A percentile compares a stretch with the other conserved stretches of the same genome.
Conservation (phyloP, 2,113 vertebrate genomes). For the Prolemur simus region DNA sequence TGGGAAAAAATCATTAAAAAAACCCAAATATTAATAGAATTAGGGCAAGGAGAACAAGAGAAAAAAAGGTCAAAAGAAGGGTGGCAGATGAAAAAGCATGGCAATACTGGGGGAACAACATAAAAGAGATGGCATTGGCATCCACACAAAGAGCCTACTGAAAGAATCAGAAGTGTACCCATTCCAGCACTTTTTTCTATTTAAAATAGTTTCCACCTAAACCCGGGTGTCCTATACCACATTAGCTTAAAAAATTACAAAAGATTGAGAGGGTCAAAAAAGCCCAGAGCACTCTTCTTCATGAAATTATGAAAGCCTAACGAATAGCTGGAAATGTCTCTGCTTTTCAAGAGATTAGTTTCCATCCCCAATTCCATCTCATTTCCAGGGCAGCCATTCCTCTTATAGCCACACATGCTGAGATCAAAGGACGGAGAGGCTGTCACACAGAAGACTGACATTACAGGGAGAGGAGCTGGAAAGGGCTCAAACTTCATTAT, state of each 20-base stretch:
- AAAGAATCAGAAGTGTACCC: neutral
- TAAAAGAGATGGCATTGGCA: neutral
- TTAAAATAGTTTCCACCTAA: slow-evolving; percentile 24
- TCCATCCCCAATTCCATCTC: slow-evolving; percentile 1
- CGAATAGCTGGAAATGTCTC: neutral
- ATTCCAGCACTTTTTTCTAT: neutral
- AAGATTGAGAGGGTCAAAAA: slow-evolving; percentile 20
- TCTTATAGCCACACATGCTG: neutral
- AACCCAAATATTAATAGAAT: neutral
- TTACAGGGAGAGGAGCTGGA: neutral
- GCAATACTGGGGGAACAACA: neutral
- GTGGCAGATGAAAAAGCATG: neutral
- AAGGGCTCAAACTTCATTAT: slow-evolving; percentile 49
- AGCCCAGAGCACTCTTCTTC: neutral
- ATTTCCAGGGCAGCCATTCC: slow-evolving; percentile 13
- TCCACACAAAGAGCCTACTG: neutral
- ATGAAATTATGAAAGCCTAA: neutral
- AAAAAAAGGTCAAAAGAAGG: neutral
- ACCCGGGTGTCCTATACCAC: neutral
- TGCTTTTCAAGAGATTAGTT: neutral
- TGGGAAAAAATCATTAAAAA: neutral
- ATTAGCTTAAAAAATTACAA: neutral
- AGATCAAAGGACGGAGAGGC: slow-evolving; percentile 55
- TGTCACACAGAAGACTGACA: neutral
- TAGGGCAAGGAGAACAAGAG: neutral